phyloP scores from a whole-genome alignment of 2,888 invertebrate genomes.

The Leptinotarsa tumamoca region DNA sequence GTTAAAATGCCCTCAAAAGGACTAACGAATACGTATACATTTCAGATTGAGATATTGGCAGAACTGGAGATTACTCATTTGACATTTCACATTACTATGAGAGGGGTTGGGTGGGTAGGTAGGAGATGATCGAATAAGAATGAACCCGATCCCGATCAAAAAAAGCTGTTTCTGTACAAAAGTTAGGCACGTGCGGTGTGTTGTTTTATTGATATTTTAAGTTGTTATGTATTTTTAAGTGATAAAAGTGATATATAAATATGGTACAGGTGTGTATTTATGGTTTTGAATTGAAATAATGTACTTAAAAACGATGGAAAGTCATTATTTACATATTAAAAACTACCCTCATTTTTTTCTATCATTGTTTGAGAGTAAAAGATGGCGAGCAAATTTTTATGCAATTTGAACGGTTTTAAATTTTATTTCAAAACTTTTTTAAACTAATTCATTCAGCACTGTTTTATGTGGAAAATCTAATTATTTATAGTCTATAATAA shows the following conservation, averaged over 20 bases:
- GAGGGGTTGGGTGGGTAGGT: background rate
- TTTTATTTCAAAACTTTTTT: slow-evolving; percentile 4
- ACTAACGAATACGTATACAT: too few species aligned
- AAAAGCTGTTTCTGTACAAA: slow-evolving; percentile 59
- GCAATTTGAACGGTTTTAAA: slow-evolving; percentile 48
- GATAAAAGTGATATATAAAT: slow-evolving; percentile 43
- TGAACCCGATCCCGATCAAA: slow-evolving; percentile 50
- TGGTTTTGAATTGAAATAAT: slow-evolving; percentile 32
- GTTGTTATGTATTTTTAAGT: slow-evolving; percentile 59
- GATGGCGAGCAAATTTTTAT: slow-evolving; percentile 63
- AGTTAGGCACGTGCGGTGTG: slow-evolving; percentile 61
- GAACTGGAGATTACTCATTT: background rate
- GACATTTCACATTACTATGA: background rate
- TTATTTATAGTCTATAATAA: background rate
- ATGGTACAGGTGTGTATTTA: slow-evolving; percentile 60
- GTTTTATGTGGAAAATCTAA: background rate
- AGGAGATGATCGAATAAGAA: background rate
- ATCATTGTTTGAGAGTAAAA: slow-evolving; percentile 56
- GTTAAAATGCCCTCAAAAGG: too few species aligned
- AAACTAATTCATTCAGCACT: background rate
- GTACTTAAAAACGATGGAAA: slow-evolving; percentile 28
- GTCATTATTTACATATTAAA: slow-evolving; percentile 48
- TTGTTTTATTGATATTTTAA: slow-evolving; percentile 54
- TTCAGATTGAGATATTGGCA: too few species aligned
- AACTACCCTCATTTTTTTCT: slow-evolving; percentile 58